Base-by-base conservation (phyloP, 2,888 invertebrate species). In the Myopa testacea region DNA sequence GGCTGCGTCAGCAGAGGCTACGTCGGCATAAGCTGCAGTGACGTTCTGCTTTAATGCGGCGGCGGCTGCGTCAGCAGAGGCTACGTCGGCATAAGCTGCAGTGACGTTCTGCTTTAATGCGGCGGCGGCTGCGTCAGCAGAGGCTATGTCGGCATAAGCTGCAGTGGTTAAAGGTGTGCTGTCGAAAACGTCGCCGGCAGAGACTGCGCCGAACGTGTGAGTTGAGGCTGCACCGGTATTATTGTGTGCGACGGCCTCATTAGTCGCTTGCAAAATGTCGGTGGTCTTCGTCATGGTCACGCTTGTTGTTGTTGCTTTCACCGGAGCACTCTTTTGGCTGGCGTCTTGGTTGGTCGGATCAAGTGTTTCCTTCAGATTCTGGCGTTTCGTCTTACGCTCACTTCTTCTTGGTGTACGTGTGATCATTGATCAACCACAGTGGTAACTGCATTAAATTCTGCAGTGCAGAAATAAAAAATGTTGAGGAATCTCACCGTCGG, bases 391-490 rank as follows among this genome's bases (percentile, higher is more conserved):
- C 4, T 58, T 58, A 1, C 58, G 62, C 1, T 2, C 62, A 63
- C 62, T 63, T 63, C 62, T 63, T 26, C 62, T 19, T 63, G 62
- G 62, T 19, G 62, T 63, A 26, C 62, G 26, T 63, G 26, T 19
- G 26, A 26, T 63, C 62, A 34, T 26, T 26, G 26, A 26, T 26
- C 26, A 26, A 26, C 26, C 26, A 26, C 26, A 26, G 26, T 26
- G 26, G 26, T 2, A 2, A 26, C 26, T 26, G 26, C 26, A 26
- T 26, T 26, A 26, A 26, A 26, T 26, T 26, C 26, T 26, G 26
- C 26, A 26, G 2, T 26, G 26, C 26, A 26, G 26, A 26, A 26
- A 26, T 26, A 26, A 26, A 26, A 26, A 26, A 26, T 26, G 26
- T 26, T 26, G 26, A 26, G 26, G 2, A 26, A 26, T 26, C 26